phyloP scores from a whole-genome alignment of 2,113 vertebrate species.

The Drymodes brunneopygia region DNA sequence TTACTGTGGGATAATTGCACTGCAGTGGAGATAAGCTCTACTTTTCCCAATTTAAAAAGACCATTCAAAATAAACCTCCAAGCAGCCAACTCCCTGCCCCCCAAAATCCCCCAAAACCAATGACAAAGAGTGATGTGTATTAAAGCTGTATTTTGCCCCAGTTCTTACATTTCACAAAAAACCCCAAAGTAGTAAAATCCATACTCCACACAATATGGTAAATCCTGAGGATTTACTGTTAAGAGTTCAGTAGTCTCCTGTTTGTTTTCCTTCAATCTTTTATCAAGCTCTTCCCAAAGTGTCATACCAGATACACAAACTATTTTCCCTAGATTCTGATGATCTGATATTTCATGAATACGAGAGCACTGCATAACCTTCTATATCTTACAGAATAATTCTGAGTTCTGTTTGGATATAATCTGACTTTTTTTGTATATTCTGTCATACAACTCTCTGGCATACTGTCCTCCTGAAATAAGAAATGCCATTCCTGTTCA shows the following conservation, averaged over 20 bases:
- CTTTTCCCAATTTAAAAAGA: neutral
- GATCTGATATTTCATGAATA: neutral
- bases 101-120: neutral
- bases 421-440: neutral
- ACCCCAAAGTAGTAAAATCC: neutral
- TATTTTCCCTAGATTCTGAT: neutral
- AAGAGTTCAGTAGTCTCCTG: neutral
- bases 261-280: neutral
- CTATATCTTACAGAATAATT: neutral
- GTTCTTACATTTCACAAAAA: neutral
- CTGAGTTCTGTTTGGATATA: neutral
- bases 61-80: neutral
- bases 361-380: neutral
- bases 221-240: neutral
- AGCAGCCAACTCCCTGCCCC: neutral
- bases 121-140: neutral
- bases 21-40: neutral
- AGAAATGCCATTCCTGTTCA: neutral
- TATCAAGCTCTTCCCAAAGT: neutral
- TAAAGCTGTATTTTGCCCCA: neutral
- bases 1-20: neutral
- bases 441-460: neutral
- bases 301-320: neutral
- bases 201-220: neutral
- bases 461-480: neutral